A percentile compares a stretch with the other conserved stretches of the same genome.
Conservation (phyloP, 2,113 vertebrate genomes). For the Tyto alba region DNA sequence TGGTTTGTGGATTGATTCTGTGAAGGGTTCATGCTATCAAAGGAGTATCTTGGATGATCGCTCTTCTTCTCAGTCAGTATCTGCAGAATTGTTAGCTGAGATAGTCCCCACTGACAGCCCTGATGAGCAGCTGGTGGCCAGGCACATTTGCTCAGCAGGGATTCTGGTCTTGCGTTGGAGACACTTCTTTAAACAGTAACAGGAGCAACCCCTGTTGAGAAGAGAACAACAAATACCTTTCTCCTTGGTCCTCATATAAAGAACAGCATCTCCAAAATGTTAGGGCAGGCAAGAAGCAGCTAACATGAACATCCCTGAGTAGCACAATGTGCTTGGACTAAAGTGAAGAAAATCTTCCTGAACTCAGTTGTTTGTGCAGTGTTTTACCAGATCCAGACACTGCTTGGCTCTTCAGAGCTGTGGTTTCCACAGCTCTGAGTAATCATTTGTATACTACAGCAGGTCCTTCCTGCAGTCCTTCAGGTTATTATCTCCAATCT, state of each 20-base stretch:
- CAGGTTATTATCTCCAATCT: background rate
- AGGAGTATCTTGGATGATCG: accelerated
- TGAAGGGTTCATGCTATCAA: background rate
- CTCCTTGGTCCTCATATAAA: background rate
- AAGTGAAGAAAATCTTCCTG: background rate
- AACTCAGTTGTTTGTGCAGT: background rate
- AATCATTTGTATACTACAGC: background rate
- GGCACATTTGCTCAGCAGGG: background rate
- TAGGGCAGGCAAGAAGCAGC: background rate
- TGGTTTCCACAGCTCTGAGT: background rate
- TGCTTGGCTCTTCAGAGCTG: background rate
- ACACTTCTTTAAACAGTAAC: background rate
- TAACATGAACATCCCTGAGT: background rate
- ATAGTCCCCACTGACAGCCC: background rate
- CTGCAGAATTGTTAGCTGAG: background rate
- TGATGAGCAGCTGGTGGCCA: background rate
- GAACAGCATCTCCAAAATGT: background rate
- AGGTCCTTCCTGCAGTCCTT: background rate
- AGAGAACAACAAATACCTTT: background rate
- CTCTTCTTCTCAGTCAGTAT: background rate
- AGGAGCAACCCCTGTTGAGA: background rate
- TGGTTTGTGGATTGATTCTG: background rate
- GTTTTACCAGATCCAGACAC: background rate
- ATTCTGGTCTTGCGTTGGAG: background rate
- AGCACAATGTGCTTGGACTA: background rate